Percentiles rank a stretch among this genome's conserved stretches.
phyloP scores from a whole-genome alignment of 2,888 invertebrate species.

The Rhingia campestris region DNA sequence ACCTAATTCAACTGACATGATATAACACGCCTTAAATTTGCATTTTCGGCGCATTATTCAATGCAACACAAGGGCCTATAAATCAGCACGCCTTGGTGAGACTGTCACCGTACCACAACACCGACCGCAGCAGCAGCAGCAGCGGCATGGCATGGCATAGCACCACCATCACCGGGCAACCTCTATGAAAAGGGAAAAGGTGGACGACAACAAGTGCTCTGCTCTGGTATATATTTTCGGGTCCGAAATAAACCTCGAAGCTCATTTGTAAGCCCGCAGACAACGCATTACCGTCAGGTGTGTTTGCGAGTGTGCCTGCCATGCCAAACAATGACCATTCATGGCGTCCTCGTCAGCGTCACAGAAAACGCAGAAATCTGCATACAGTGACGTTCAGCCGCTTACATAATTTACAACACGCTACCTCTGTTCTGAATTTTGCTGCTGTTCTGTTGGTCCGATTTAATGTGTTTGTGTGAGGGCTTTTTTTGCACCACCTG shows the following conservation, averaged over 20 bases:
- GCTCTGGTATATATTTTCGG: slow-evolving; percentile 18
- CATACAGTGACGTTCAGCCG: slow-evolving; percentile 27
- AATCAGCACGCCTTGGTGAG: slow-evolving; percentile 56
- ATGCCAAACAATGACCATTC: slow-evolving; percentile 59
- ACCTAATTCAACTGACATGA: slow-evolving; percentile 45
- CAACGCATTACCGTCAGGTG: slow-evolving; percentile 61
- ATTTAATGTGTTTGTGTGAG: not conserved
- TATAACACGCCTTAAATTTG: slow-evolving; percentile 71
- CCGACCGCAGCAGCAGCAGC: not conserved
- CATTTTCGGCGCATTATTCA: slow-evolving; percentile 53
- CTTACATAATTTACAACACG: slow-evolving; percentile 39
- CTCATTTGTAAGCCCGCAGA: slow-evolving; percentile 62
- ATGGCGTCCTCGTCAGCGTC: slow-evolving; percentile 11
- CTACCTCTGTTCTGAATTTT: not conserved
- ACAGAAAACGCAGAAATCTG: slow-evolving; percentile 28
- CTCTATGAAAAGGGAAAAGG: slow-evolving; percentile 41
- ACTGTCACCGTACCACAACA: slow-evolving; percentile 8
- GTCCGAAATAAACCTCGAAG: slow-evolving; percentile 15
- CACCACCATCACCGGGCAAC: too few relatives aligned
- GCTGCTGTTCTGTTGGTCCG: not conserved
- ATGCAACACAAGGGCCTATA: slow-evolving; percentile 49
- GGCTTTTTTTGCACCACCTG: not conserved
- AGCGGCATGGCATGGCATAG: too few relatives aligned
- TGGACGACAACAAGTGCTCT: slow-evolving; percentile 39
- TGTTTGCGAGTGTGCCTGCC: slow-evolving; percentile 56